Conservation (phyloP, 2,888 invertebrate genomes). For the Gortyna flavago region DNA sequence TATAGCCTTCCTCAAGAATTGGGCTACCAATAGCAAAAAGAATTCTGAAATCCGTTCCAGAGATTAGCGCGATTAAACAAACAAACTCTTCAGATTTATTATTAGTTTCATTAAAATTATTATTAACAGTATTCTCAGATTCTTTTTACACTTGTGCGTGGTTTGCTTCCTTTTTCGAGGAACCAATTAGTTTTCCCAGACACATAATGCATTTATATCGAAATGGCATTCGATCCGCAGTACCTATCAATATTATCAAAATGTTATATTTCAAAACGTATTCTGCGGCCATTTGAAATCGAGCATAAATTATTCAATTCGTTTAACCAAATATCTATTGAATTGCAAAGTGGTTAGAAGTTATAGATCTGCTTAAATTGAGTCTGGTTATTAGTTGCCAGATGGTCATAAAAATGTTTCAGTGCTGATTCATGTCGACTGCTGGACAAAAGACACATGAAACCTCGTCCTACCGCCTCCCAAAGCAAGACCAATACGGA, state of each 20-base stretch:
- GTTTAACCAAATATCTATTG: slow-evolving; percentile 37
- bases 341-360: slow-evolving; percentile 19
- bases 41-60: no score
- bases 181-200: neutral
- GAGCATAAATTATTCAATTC: slow-evolving; percentile 41
- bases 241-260: slow-evolving; percentile 29
- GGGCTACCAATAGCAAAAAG: no score
- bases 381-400: neutral
- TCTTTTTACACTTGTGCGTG: neutral
- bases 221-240: slow-evolving; percentile 14
- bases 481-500: neutral
- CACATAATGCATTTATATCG: neutral
- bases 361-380: slow-evolving; percentile 24
- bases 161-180: neutral
- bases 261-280: neutral
- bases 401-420: neutral
- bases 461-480: neutral
- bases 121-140: neutral
- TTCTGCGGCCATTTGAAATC: slow-evolving; percentile 18
- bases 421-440: neutral
- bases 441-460: no score
- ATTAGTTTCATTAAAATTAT: neutral
- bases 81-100: no score
- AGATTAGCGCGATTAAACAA: no score
- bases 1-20: no score